A percentile compares a stretch with the other conserved stretches of the same genome.
These are phyloP conservation scores for Nesogale talazaci DNA, from an alignment of 2,113 vertebrate species.

Conservation along the genomic window DNA sequence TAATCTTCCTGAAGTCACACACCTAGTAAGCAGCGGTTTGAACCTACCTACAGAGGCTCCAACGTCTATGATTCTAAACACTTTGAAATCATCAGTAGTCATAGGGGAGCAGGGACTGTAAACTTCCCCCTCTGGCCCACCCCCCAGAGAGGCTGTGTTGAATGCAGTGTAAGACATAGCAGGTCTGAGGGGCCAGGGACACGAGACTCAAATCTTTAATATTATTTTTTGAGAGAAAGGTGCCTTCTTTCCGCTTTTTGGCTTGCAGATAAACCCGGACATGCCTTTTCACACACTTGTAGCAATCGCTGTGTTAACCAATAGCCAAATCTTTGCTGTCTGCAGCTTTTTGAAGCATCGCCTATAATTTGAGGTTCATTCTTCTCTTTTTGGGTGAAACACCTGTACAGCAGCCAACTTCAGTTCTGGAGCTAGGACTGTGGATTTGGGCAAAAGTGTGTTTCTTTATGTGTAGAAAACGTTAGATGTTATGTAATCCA, in stretches of 20 bases:
- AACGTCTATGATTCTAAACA: background rate
- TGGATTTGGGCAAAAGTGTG: background rate
- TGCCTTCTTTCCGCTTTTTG: background rate
- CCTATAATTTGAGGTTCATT: background rate
- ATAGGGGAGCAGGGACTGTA: background rate
- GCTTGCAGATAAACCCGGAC: background rate
- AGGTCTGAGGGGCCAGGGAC: background rate
- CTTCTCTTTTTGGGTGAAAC: background rate
- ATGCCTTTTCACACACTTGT: background rate
- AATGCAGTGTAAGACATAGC: background rate
- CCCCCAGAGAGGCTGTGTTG: fast-evolving
- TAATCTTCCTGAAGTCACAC: background rate
- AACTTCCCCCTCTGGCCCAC: background rate
- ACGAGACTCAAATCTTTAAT: background rate
- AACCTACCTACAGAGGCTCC: background rate
- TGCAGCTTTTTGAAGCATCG: background rate
- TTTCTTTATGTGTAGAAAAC: background rate
- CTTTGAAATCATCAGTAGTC: background rate
- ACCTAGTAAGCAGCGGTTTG: background rate
- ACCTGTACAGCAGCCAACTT: background rate
- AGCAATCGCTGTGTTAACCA: background rate
- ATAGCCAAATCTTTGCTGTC: background rate
- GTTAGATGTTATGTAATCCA: background rate
- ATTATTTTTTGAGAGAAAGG: background rate
- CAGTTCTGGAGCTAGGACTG: background rate